Evolutionary conservation across 2,113 vertebrate genomes (phyloP), one percentile per base, ranked within the genome.

Genomic region (Morone saxatilis): DNA sequence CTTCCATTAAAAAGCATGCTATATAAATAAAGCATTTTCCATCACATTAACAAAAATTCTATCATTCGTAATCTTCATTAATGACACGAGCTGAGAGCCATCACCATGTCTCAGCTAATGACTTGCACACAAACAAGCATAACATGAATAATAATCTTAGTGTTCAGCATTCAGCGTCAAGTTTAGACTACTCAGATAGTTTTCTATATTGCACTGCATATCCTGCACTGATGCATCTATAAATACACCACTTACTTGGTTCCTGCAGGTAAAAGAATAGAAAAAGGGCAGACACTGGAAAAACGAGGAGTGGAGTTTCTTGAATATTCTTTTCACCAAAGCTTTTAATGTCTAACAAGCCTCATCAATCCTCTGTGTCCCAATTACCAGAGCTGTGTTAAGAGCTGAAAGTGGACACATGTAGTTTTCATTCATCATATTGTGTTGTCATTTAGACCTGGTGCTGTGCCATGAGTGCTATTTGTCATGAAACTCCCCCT

Each of bases 321-420:
- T 67, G 69, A 62, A 73, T 68, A n/a, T 53, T 62, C 19, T 48
- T 59, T 75, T 53, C 43, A 66, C 19, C 50, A 14, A 47, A 71
- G 62, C 63, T 65, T 71, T 79, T 62, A 68, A 81, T 83, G 51
- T 86, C 65, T 60, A 77, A 56, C n/a, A 68, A 77, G 74, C 53
- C 68, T 82, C 78, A 78, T 83, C 75, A 73, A 50, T 82, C 41
- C 9, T 57, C 7, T 10, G 36, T 19, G 31, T 54, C n/a, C 65
- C 67, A 78, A 82, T 84, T 81, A 81, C 74, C 61, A 71, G 36
- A 47, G 38, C 74, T 22, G 70, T 57, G 38, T 73, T 74, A 78
- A 57, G 41, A 72, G 73, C 66, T 80, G 56, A 57, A 57, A 81
- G 41, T 45, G 67, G 83, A 41, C 36, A 66, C 20, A 68, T 66